Evolutionary conservation across 2,113 vertebrate species (phyloP).

Genomic region (Pterocles gutturalis): DNA sequence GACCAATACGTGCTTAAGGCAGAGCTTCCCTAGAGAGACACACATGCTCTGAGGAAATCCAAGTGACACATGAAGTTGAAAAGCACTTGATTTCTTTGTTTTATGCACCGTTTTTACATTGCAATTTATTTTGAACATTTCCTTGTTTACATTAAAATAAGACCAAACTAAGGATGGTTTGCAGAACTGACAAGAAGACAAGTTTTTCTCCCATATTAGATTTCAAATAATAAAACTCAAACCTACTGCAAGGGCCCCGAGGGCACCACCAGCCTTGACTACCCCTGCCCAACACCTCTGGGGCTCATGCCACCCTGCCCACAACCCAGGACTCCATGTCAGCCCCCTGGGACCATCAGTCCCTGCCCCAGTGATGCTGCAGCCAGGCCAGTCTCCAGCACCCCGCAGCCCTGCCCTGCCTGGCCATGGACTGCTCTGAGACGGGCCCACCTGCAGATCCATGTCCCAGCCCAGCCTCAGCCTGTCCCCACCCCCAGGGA

Average conservation of each 20-base stretch:
- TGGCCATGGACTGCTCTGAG: not conserved
- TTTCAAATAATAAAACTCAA: not conserved
- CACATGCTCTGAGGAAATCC: not conserved
- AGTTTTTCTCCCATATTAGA: not conserved
- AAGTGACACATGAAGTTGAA: not conserved
- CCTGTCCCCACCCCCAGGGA: not conserved
- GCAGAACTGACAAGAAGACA: not conserved
- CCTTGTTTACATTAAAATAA: not conserved
- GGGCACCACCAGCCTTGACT: not conserved
- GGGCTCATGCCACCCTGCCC: not conserved
- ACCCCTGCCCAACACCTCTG: not conserved
- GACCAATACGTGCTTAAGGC: not conserved
- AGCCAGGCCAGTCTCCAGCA: not conserved
- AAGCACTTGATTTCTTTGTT: not conserved
- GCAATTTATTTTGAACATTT: not conserved
- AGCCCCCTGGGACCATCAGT: accelerated
- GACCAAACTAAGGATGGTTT: not conserved
- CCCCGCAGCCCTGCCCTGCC: not conserved
- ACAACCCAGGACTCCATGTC: not conserved
- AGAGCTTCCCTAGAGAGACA: not conserved
- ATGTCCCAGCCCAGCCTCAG: accelerated
- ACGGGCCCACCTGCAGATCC: accelerated
- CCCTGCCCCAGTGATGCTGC: not conserved
- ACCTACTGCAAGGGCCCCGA: accelerated
- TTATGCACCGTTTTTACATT: not conserved